Percentiles rank a stretch among this genome's conserved stretches.
Conservation (phyloP, 1,140 invertebrate species). For the Trichonephila clavata region DNA sequence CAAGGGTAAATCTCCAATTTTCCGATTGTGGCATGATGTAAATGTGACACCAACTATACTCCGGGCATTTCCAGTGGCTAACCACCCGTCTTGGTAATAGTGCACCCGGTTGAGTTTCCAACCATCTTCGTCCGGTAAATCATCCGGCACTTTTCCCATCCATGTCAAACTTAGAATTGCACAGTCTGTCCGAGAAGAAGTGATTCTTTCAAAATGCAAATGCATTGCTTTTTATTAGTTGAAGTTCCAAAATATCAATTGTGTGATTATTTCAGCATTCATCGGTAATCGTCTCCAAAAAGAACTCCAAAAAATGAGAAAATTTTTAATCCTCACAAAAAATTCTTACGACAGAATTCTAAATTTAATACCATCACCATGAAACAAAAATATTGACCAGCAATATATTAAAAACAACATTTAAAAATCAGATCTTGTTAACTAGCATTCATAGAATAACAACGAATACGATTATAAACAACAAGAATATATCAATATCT, state of each 20-base stretch:
- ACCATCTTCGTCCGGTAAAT: conserved; percentile 87
- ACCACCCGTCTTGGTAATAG: conserved; percentile 99
- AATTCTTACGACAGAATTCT: neutral
- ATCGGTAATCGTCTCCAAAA: neutral
- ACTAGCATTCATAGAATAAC: neutral
- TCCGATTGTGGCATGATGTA: conserved; percentile 91
- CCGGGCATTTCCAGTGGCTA: conserved; percentile 96
- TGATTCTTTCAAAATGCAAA: conserved; percentile 92
- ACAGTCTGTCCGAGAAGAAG: conserved; percentile 93
- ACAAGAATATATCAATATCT: neutral
- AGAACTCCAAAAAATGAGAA: neutral
- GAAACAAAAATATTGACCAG: neutral
- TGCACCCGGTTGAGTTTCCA: conserved; percentile 93
- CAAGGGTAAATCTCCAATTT: conserved; percentile 88
- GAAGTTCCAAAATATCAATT: neutral
- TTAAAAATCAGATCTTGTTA: neutral
- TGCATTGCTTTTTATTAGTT: conserved; percentile 80
- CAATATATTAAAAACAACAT: neutral
- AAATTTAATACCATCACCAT: neutral
- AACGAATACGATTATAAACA: neutral
- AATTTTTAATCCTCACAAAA: neutral
- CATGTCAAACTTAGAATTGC: conserved; percentile 96
- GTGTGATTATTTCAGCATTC: neutral
- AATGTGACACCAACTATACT: conserved; percentile 98
- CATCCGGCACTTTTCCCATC: conserved; percentile 98